Evolutionary conservation across 2,113 vertebrate genomes (phyloP), one percentile per base, ranked within the genome.

Genomic region (Dicentrarchus labrax): DNA sequence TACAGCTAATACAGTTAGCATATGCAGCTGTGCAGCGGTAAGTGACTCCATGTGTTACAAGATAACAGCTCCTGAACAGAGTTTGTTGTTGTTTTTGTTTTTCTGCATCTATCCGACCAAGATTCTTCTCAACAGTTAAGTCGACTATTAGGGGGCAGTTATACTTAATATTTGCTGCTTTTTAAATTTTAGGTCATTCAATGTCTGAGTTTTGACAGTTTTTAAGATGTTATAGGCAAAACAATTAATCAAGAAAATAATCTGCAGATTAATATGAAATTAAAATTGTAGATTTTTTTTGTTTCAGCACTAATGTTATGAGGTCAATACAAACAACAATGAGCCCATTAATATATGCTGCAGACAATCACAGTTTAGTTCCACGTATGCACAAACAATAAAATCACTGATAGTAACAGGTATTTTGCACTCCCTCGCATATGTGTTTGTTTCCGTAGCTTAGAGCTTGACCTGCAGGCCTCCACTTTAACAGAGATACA

Each of bases 401-500:
- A 17, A 36, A 39, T n/a, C 5, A 13, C 4, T 6, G 2, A 21
- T 11, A 30, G 3, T 30, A 48, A 43, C n/a, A 3, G 12, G 54
- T 51, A 19, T 30, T 64, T 41, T 16, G 3, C 22, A 4, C 15
- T 67, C 15, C 4, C 45, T 59, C 6, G 45, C 22, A 4, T 48
- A 21, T 19, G 9, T 72, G 41, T 76, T 57, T 78, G 21, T 39
- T 64, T 22, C 12, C 30, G 15, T 4, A 8, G 16, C 70, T 76
- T 39, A 2, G 8, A 68, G 64, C 5, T 24, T 78, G 64, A 74
- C 76, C 84, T 53, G 54, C 22, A 39, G 48, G 24, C 53, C 51
- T 81, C 78, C 41, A 19, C 77, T 82, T 80, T 65, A 65, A 43
- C 76, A 22, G 50, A 38, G 69, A 81, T 59, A 65, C 74, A 50